Percentiles rank a stretch among this genome's conserved stretches.
Evolutionary conservation across 2,888 invertebrate genomes (phyloP).

Genomic region (Polydrusus tereticollis): DNA sequence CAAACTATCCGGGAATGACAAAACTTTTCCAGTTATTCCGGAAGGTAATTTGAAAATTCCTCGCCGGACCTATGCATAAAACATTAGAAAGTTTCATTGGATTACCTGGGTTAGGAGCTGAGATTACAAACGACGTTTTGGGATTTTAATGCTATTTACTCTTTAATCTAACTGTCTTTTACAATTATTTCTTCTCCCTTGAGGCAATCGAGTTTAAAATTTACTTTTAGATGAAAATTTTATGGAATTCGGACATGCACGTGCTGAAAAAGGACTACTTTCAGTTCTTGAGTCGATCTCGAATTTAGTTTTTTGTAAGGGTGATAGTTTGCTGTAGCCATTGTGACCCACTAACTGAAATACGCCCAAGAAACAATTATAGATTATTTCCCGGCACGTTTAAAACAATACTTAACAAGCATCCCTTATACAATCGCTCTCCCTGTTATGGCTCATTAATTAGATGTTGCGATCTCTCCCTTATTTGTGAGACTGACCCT

Average conservation of each 20-base stretch:
- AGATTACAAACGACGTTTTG: constrained; percentile 35
- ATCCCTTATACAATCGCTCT: background rate
- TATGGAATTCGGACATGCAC: no score
- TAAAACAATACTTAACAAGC: background rate
- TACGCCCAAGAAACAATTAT: no score
- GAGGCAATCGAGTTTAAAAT: background rate
- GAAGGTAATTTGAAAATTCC: constrained; percentile 40
- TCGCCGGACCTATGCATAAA: constrained; percentile 42
- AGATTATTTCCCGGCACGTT: background rate
- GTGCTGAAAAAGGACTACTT: no score
- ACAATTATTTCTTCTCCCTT: background rate
- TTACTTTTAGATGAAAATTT: constrained; percentile 2
- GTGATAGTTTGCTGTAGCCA: no score
- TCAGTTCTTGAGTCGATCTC: no score
- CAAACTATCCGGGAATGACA: constrained; percentile 31
- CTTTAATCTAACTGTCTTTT: constrained; percentile 6
- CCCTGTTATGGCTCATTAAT: constrained; percentile 1
- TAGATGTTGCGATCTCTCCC: background rate
- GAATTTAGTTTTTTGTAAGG: no score
- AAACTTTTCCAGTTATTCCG: constrained; percentile 40
- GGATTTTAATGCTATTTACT: constrained; percentile 35
- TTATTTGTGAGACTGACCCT: constrained; percentile 8
- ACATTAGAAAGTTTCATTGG: constrained; percentile 32
- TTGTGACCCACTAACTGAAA: no score
- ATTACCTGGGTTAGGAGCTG: constrained; percentile 38